phyloP scores from a whole-genome alignment of 2,113 vertebrate genomes.

The Bos taurus region DNA sequence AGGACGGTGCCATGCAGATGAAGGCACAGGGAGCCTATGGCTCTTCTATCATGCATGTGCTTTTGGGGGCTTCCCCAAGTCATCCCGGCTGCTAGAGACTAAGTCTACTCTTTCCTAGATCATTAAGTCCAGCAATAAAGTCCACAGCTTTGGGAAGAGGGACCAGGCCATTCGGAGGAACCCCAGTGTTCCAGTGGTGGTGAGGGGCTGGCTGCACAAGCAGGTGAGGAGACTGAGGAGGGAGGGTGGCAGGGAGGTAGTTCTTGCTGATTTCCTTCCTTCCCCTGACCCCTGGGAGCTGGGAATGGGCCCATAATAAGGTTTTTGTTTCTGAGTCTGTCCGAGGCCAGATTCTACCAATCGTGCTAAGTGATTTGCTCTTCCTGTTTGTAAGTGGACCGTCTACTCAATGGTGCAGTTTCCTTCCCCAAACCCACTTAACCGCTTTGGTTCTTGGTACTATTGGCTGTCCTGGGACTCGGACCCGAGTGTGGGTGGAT shows the following conservation, averaged over 20 bases:
- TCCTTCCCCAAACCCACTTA: background rate
- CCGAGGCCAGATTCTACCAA: background rate
- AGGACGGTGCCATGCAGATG: background rate
- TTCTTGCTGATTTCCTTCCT: background rate
- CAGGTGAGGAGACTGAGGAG: constrained; percentile 83
- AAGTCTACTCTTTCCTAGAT: constrained; percentile 76
- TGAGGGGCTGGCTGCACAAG: constrained; percentile 98
- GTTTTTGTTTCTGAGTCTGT: background rate
- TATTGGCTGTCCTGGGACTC: background rate
- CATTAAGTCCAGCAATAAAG: constrained; percentile 85
- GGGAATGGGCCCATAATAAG: background rate
- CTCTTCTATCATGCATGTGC: background rate
- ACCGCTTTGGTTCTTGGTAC: background rate
- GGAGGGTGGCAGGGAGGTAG: too few relatives aligned
- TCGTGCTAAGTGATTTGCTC: background rate
- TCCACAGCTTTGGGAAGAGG: constrained; percentile 97
- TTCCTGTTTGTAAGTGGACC: background rate
- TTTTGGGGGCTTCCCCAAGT: background rate
- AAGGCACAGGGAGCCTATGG: background rate
- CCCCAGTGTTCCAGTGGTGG: constrained; percentile 93
- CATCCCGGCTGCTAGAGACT: background rate
- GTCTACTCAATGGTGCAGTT: background rate
- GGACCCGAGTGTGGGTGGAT: background rate
- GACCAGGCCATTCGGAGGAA: constrained; percentile 97
- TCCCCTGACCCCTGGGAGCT: background rate